Evolutionary conservation across 1,140 invertebrate species (phyloP).

Genomic region (Wiebesia pumilae): DNA sequence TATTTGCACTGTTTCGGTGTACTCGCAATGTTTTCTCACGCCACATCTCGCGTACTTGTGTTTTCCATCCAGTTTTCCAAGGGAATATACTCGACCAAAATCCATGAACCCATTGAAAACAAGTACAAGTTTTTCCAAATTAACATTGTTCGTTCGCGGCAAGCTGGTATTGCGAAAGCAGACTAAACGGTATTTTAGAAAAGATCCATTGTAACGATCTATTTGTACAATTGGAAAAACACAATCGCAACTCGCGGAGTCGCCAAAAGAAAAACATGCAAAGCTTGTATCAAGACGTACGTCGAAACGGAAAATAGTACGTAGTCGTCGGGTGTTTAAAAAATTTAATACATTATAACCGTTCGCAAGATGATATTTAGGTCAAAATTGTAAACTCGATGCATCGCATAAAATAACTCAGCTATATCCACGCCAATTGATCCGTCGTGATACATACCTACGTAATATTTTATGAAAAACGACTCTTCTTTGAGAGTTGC

Average conservation of each 20-base stretch:
- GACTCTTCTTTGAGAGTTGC: not conserved
- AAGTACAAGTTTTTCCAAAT: not conserved
- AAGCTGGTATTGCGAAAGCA: no score
- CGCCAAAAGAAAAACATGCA: no score
- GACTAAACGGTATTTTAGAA: no score
- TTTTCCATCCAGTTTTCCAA: not conserved
- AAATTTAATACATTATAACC: not conserved
- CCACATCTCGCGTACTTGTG: not conserved
- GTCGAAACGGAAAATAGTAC: no score
- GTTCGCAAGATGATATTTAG: not conserved
- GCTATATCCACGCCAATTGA: not conserved
- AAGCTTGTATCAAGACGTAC: no score
- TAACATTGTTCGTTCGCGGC: no score
- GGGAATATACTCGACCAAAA: not conserved
- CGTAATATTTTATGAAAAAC: not conserved
- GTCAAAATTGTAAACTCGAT: not conserved
- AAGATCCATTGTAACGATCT: no score
- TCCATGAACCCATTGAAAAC: not conserved
- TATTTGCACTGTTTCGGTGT: not conserved
- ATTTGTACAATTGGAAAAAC: no score
- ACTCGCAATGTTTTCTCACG: not conserved
- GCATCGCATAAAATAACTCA: not conserved
- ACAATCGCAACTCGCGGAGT: no score
- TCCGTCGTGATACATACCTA: not conserved
- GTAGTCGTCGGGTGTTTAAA: not conserved